Evolutionary conservation across 2,888 invertebrate genomes (phyloP).

Genomic region (Cyclophora albipunctata): DNA sequence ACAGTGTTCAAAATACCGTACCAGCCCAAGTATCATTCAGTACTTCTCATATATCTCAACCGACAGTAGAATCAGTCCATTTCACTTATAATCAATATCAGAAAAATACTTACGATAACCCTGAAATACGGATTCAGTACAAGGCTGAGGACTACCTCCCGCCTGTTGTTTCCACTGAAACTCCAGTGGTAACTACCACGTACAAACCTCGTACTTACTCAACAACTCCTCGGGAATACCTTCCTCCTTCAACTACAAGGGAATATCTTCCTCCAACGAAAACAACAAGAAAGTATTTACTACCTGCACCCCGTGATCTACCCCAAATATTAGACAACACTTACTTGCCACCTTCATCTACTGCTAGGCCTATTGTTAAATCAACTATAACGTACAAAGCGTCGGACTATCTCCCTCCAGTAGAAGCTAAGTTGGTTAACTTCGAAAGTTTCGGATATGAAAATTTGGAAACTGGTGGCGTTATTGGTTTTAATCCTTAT

Average conservation of each 20-base stretch:
- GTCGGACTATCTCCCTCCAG: conserved; percentile 49
- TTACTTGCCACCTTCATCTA: conserved; percentile 36
- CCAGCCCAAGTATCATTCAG: conserved; percentile 35
- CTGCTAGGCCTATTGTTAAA: conserved; percentile 33
- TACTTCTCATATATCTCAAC: conserved; percentile 40
- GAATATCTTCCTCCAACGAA: conserved; percentile 17
- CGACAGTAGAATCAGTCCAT: conserved; percentile 48
- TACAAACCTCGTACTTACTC: conserved; percentile 45
- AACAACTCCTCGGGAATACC: conserved; percentile 37
- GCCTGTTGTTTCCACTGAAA: conserved; percentile 41
- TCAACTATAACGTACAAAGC: conserved; percentile 43
- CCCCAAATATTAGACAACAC: conserved; percentile 18
- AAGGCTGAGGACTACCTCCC: conserved; percentile 61
- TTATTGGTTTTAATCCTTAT: conserved; percentile 46
- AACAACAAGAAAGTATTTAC: conserved; percentile 30
- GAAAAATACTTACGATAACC: conserved; percentile 46
- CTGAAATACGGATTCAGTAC: conserved; percentile 58
- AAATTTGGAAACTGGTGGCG: conserved; percentile 25
- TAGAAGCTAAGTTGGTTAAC: conserved; percentile 30
- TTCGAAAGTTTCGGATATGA: conserved; percentile 44
- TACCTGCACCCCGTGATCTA: conserved; percentile 12
- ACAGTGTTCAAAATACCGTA: conserved; percentile 25
- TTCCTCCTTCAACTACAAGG: conserved; percentile 23
- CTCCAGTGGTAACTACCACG: conserved; percentile 40
- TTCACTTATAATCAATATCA: conserved; percentile 39